phyloP scores from a whole-genome alignment of 2,113 vertebrate species.

The Sander vitreus region DNA sequence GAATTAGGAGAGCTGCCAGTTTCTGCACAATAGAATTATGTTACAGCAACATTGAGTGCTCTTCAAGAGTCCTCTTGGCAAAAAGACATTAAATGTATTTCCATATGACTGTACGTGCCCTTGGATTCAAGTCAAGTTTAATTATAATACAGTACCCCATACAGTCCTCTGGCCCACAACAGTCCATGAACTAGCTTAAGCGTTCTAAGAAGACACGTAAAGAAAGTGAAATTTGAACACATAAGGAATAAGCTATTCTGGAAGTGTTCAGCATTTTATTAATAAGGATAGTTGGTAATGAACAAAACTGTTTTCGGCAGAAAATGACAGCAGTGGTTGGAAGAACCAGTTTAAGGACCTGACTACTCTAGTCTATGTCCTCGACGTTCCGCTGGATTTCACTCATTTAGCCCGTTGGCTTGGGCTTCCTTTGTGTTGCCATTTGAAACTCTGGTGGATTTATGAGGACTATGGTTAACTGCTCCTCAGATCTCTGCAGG shows the following conservation, averaged over 20 bases:
- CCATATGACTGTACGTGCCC: conserved; percentile 33
- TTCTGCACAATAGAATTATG: conserved; percentile 42
- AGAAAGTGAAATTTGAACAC: not conserved
- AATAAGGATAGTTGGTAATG: not conserved
- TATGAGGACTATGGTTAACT: too few relatives aligned
- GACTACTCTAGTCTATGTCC: not conserved
- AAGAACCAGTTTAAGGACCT: not conserved
- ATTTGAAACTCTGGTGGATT: too few relatives aligned
- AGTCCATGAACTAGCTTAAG: not conserved
- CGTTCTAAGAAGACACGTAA: too few relatives aligned
- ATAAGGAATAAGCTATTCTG: not conserved
- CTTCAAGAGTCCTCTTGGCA: conserved; percentile 75
- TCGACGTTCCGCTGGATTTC: too few relatives aligned
- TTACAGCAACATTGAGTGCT: conserved; percentile 60
- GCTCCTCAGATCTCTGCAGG: too few relatives aligned
- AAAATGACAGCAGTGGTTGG: not conserved
- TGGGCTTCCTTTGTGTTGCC: too few relatives aligned
- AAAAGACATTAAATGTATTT: conserved; percentile 70
- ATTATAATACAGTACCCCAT: not conserved
- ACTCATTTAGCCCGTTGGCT: too few relatives aligned
- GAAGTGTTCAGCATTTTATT: not conserved
- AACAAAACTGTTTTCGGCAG: not conserved
- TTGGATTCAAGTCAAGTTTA: conserved; percentile 2
- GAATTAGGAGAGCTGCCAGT: conserved; percentile 78
- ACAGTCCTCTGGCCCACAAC: not conserved